phyloP scores from a whole-genome alignment of 2,113 vertebrate species.

The Oceanites oceanicus region DNA sequence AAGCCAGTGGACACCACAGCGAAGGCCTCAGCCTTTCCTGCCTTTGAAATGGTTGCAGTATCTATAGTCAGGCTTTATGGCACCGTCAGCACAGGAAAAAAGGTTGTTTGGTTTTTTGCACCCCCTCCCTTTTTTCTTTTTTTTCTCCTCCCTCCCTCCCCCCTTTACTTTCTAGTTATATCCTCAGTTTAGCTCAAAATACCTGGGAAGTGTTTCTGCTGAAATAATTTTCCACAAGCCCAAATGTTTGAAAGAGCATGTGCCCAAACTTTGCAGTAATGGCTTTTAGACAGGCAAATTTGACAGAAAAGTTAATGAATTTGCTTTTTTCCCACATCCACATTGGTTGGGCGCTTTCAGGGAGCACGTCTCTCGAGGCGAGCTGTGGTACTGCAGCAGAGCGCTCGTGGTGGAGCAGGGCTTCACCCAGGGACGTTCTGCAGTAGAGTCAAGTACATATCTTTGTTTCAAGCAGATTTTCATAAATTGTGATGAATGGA shows the following conservation, averaged over 20 bases:
- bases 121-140: neutral
- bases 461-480: neutral
- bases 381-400: neutral
- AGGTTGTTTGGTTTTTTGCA: conserved; percentile 38
- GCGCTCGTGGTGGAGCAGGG: fast-evolving
- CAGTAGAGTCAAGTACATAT: neutral
- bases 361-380: fast-evolving
- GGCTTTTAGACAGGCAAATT: neutral
- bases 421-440: fast-evolving
- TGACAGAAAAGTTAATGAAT: neutral
- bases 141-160: too few relatives aligned
- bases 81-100: conserved; percentile 56
- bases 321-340: neutral
- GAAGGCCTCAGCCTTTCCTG: conserved; percentile 70
- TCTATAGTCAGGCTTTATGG: conserved; percentile 24
- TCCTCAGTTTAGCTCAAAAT: neutral
- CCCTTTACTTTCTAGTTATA: neutral
- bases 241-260: neutral
- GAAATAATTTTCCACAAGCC: neutral
- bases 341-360: fast-evolving
- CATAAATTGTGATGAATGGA: neutral
- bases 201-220: neutral
- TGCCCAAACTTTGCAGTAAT: neutral
- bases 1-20: conserved; percentile 62
- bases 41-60: conserved; percentile 64